These are phyloP conservation scores for Armadillidium nasatum DNA, from an alignment of 1,140 invertebrate species.

Conservation along the genomic window DNA sequence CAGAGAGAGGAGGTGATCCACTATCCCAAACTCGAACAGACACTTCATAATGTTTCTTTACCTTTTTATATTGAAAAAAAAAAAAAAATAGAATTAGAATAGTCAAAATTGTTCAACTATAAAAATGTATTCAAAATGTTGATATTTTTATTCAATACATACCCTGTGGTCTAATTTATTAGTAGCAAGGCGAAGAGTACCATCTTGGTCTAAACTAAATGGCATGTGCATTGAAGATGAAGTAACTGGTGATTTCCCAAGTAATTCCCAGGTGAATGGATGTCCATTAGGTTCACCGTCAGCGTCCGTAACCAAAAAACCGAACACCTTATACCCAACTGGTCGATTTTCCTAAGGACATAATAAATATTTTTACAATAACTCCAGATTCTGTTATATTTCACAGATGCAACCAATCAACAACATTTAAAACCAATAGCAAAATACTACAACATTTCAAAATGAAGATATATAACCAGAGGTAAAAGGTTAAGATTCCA, in stretches of 20 bases:
- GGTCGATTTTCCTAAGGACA: constrained; percentile 44
- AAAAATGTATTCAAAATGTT: too few relatives aligned
- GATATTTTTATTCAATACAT: constrained; percentile 69
- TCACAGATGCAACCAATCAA: too few relatives aligned
- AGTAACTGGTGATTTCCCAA: constrained; percentile 6
- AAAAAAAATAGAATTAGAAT: too few relatives aligned
- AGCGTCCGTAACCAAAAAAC: constrained; percentile 79
- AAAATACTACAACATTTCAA: too few relatives aligned
- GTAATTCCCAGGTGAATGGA: constrained; percentile 72
- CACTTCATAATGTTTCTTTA: not conserved
- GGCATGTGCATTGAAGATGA: constrained; percentile 58
- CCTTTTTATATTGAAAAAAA: constrained; percentile 1
- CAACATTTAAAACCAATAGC: too few relatives aligned
- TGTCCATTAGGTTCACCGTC: constrained; percentile 78
- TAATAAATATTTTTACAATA: too few relatives aligned
- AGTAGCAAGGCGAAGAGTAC: constrained; percentile 73
- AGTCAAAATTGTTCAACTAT: too few relatives aligned
- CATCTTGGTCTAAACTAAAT: constrained; percentile 81
- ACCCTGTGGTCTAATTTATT: constrained; percentile 78
- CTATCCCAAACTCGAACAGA: constrained; percentile 78
- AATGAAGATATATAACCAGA: too few relatives aligned
- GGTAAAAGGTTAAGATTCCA: too few relatives aligned
- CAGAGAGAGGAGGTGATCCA: constrained; percentile 75
- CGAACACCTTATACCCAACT: constrained; percentile 56
- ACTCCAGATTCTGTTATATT: too few relatives aligned